Evolutionary conservation across 2,888 invertebrate genomes (phyloP).

Genomic region (Trissolcus brochymenae): DNA sequence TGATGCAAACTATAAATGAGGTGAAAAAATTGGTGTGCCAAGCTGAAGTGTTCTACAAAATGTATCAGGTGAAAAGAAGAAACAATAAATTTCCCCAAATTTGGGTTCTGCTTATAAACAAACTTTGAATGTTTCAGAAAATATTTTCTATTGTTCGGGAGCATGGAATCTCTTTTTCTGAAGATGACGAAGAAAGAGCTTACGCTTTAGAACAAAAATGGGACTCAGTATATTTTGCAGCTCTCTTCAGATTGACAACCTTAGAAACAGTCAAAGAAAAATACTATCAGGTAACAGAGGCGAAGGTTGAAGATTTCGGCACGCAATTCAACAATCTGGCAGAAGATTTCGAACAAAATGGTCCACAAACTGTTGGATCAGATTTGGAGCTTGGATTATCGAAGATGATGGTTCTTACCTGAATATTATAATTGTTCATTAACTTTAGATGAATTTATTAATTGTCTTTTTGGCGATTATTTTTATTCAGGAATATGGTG

Average conservation of each 20-base stretch:
- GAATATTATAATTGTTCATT: too few relatives aligned
- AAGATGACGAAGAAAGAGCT: slow-evolving; percentile 79
- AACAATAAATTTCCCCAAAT: neutral
- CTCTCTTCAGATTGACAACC: slow-evolving; percentile 83
- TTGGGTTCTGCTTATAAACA: too few relatives aligned
- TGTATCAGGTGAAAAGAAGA: slow-evolving; percentile 70
- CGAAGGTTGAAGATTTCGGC: slow-evolving; percentile 85
- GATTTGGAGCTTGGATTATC: slow-evolving; percentile 85
- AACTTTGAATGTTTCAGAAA: slow-evolving; percentile 77
- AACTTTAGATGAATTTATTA: too few relatives aligned
- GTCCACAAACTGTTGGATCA: slow-evolving; percentile 88
- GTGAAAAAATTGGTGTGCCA: slow-evolving; percentile 86
- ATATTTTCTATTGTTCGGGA: slow-evolving; percentile 85
- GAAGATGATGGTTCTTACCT: slow-evolving; percentile 81
- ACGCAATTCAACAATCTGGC: slow-evolving; percentile 81
- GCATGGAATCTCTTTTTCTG: slow-evolving; percentile 82
- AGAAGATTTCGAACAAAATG: slow-evolving; percentile 84
- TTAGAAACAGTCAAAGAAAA: slow-evolving; percentile 90
- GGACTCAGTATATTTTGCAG: slow-evolving; percentile 83
- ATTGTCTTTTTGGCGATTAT: neutral
- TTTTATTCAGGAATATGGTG: slow-evolving; percentile 78
- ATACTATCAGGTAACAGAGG: slow-evolving; percentile 88
- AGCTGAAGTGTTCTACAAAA: slow-evolving; percentile 85
- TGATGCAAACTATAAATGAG: slow-evolving; percentile 88
- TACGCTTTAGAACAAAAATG: slow-evolving; percentile 82